Evolutionary conservation across 2,113 vertebrate species (phyloP).

Genomic region (Isichthys henryi): DNA sequence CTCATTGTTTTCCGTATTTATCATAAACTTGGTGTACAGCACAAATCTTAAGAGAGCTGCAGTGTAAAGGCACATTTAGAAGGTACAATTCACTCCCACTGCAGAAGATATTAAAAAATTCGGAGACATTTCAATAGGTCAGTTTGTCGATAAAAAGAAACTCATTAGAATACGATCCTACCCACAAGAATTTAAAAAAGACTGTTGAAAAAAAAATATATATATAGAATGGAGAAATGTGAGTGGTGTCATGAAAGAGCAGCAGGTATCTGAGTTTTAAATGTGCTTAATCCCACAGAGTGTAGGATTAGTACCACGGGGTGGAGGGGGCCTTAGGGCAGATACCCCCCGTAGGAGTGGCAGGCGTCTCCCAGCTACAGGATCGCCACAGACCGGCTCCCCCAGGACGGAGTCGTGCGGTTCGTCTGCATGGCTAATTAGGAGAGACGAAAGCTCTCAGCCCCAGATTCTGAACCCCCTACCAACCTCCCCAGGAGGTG

Average conservation of each 20-base stretch:
- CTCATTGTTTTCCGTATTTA: background rate
- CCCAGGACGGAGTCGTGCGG: background rate
- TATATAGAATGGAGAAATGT: background rate
- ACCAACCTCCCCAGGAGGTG: background rate
- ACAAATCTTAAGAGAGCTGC: background rate
- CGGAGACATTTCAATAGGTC: background rate
- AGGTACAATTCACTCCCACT: background rate
- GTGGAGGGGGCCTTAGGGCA: conserved; percentile 4
- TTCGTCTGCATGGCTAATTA: conserved; percentile 11
- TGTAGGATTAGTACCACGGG: conserved; percentile 51
- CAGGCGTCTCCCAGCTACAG: background rate
- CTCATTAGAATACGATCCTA: background rate
- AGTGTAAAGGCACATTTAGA: background rate
- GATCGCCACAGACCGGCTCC: background rate
- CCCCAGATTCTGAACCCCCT: background rate
- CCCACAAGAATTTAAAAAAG: background rate
- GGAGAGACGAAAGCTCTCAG: background rate
- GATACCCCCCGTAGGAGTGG: background rate
- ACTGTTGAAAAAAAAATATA: background rate
- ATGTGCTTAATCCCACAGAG: conserved; percentile 54
- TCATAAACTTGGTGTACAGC: background rate
- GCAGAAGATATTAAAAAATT: background rate
- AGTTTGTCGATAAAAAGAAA: background rate
- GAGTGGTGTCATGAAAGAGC: conserved; percentile 38
- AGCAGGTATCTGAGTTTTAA: conserved; percentile 48